Evolutionary conservation across 2,888 invertebrate species (phyloP), one percentile per base, ranked within the genome.

Genomic region (Heliconius sara): DNA sequence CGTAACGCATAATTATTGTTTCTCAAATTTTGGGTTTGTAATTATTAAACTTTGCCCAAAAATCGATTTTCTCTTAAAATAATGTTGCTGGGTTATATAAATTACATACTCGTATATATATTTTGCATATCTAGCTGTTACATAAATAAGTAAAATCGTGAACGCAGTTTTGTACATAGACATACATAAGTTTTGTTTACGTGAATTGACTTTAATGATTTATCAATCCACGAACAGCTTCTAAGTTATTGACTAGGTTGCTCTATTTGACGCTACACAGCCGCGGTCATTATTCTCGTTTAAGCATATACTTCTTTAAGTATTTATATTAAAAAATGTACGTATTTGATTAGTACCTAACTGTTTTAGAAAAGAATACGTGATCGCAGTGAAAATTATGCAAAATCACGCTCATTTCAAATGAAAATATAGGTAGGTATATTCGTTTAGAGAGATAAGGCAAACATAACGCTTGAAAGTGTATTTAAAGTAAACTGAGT

Each of bases 401-500:
- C 76, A 76, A 34, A 30, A 76, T 76, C 76, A 77, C 57, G 74
- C 74, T 80, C 65, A 27, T 67, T 75, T 75, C 63, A 79, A 75
- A 78, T 74, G 39, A 30, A 30, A 57, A 73, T 52, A 27, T 73
- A 67, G 0, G 57, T 78, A 73, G 34, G 12, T 67, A 79, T 47
- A 79, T 79, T 67, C 66, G 67, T 68, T 66, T 67, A 27, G 60
- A 67, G 65, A 80, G 73, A 75, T 47, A 75, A 75, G 65, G 81
- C 80, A 85, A 85, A 84, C 79, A 84, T 70, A 74, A 83, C 82
- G 84, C 86, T 86, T 84, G 84, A 83, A 86, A 85, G 85, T 85
- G 82, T 89, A 89, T 88, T 90, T 88, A 88, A 91, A 92, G 90
- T 91, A 90, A 92, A 89, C 90, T 85, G 83, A 87, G 89, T 91